phyloP scores from a whole-genome alignment of 1,140 invertebrate genomes.

The Brachystomella parvula region DNA sequence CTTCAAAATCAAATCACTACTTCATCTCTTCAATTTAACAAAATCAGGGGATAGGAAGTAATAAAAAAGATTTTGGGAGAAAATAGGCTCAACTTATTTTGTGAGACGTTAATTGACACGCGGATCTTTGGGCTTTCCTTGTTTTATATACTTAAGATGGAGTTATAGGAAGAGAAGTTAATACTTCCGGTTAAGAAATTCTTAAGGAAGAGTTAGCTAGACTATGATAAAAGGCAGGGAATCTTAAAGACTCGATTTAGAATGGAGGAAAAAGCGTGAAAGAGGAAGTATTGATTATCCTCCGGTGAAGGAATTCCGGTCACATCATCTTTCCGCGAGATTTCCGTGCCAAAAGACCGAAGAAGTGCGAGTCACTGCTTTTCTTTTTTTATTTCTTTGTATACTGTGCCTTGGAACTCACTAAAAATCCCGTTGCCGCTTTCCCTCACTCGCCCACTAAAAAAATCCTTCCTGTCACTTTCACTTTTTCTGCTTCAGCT shows the following conservation, averaged over 20 bases:
- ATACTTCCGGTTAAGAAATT: not conserved
- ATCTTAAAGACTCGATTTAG: constrained; percentile 4
- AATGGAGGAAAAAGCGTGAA: constrained; percentile 20
- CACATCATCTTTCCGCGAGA: constrained; percentile 39
- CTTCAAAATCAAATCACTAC: not conserved
- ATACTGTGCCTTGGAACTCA: not conserved
- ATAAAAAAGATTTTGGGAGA: no score
- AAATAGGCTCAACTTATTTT: no score
- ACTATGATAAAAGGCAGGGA: no score
- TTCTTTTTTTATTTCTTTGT: constrained; percentile 8
- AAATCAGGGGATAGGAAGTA: no score
- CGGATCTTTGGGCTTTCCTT: no score
- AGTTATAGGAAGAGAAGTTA: not conserved
- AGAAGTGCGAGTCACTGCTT: constrained; percentile 33
- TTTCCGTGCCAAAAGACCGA: constrained; percentile 39
- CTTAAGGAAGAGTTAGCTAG: not conserved
- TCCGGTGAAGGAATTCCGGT: constrained; percentile 37
- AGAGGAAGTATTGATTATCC: constrained; percentile 27
- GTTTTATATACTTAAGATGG: not conserved
- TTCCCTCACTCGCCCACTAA: not conserved
- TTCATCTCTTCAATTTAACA: no score
- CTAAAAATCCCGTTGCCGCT: not conserved
- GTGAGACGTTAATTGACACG: no score
- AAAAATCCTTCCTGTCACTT: constrained; percentile 1
- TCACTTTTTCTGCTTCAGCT: no score